A percentile compares a stretch with the other conserved stretches of the same genome.
These are phyloP conservation scores for Cichlasoma orientale DNA, from an alignment of 2,797 vertebrate species.

Conservation along the genomic window DNA sequence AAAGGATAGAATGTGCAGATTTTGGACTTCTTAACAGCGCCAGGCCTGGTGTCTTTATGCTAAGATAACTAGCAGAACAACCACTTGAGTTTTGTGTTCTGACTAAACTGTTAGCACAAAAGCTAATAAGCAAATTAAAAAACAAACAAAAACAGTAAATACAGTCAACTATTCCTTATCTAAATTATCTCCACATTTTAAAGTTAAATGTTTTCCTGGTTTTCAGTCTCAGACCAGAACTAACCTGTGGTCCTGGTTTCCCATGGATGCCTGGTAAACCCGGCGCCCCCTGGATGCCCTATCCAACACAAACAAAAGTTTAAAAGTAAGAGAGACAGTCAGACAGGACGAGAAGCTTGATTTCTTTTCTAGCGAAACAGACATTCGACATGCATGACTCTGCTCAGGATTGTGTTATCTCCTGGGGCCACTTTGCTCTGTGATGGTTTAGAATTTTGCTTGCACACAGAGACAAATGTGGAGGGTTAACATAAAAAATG, in stretches of 20 bases:
- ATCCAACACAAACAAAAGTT: constrained; percentile 56
- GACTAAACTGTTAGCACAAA: neutral
- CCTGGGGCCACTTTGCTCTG: constrained; percentile 30
- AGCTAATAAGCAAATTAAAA: neutral
- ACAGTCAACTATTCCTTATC: neutral
- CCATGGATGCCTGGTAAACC: constrained; percentile 88
- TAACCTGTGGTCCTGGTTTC: constrained; percentile 90
- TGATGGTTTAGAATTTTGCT: constrained; percentile 38
- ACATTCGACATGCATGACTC: constrained; percentile 57
- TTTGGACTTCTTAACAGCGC: neutral
- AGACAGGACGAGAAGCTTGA: neutral
- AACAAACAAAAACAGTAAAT: neutral
- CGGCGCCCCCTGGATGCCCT: constrained; percentile 92
- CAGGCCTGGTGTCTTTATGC: neutral
- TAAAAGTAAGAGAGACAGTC: constrained; percentile 24
- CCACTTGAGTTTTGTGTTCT: neutral
- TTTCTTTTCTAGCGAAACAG: constrained; percentile 26
- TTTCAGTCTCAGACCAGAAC: constrained; percentile 41
- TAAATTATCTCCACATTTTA: neutral
- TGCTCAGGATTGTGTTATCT: constrained; percentile 43
- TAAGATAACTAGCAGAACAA: neutral
- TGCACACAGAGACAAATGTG: constrained; percentile 53
- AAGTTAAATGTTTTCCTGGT: constrained; percentile 3
- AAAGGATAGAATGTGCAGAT: neutral
- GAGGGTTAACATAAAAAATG: constrained; percentile 58